A percentile compares a stretch with the other conserved stretches of the same genome.
phyloP scores from a whole-genome alignment of 2,888 invertebrate species.

The Euspilapteryx auroguttella region DNA sequence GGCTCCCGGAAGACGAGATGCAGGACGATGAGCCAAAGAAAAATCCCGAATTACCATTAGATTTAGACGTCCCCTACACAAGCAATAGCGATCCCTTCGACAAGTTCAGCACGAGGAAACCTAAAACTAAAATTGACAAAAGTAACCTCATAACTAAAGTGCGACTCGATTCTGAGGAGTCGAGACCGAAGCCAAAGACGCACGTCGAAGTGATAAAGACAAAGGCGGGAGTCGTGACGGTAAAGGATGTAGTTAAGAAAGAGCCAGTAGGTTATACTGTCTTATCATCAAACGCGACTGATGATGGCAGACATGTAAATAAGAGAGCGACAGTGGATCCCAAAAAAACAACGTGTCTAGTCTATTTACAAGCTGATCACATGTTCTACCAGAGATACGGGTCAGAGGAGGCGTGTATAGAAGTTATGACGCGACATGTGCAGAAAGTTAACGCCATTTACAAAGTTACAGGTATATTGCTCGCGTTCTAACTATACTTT shows the following conservation, averaged over 20 bases:
- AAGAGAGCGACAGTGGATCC: conserved; percentile 77
- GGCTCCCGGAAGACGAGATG: conserved; percentile 69
- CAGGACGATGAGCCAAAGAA: conserved; percentile 61
- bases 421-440: conserved; percentile 92
- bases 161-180: conserved; percentile 51
- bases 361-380: conserved; percentile 95
- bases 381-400: conserved; percentile 94
- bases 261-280: conserved; percentile 51
- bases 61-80: conserved; percentile 67
- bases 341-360: conserved; percentile 90
- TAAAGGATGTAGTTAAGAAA: conserved; percentile 66
- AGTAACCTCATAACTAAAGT: conserved; percentile 57
- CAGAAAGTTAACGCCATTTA: conserved; percentile 91
- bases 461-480: conserved; percentile 82
- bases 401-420: conserved; percentile 91
- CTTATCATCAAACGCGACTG: conserved; percentile 44
- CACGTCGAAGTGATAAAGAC: conserved; percentile 69
- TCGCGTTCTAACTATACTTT: no score
- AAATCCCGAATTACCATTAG: conserved; percentile 67
- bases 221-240: conserved; percentile 66
- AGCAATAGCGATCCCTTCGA: conserved; percentile 61
- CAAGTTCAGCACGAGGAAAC: conserved; percentile 46
- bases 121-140: conserved; percentile 54
- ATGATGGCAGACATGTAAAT: conserved; percentile 63
- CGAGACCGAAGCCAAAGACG: conserved; percentile 67